Conservation (phyloP, 2,888 invertebrate species). For the Trachelus troglodyta region DNA sequence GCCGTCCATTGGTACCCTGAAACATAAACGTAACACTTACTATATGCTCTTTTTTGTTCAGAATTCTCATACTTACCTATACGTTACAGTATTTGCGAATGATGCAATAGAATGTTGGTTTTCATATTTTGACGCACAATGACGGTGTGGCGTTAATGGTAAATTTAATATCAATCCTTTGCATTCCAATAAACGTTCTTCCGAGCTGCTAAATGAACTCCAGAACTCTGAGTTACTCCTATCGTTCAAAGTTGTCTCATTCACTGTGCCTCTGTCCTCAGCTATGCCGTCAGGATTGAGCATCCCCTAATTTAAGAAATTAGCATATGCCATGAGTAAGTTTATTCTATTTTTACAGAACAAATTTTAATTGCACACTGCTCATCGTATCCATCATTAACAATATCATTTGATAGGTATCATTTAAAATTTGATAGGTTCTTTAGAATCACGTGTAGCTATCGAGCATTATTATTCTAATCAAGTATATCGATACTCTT, state of each 20-base stretch:
- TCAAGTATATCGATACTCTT: too few relatives aligned
- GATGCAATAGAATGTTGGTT: conserved; percentile 67
- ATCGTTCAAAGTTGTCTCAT: conserved; percentile 76
- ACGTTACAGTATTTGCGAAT: conserved; percentile 74
- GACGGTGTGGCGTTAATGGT: conserved; percentile 75
- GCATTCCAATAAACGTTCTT: conserved; percentile 80
- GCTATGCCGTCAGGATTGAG: conserved; percentile 74
- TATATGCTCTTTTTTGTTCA: too few relatives aligned
- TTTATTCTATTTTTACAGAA: too few relatives aligned
- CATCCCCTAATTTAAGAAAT: conserved; percentile 28
- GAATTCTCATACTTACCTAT: conserved; percentile 68
- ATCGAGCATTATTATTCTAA: too few relatives aligned
- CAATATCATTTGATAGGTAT: too few relatives aligned
- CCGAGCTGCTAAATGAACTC: conserved; percentile 85
- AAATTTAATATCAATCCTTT: conserved; percentile 79
- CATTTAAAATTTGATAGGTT: too few relatives aligned
- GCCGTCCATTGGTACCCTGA: conserved; percentile 78
- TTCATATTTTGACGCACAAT: conserved; percentile 69
- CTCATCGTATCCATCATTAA: too few relatives aligned
- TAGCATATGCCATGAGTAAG: too few relatives aligned
- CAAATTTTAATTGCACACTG: too few relatives aligned
- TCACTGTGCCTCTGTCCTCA: conserved; percentile 73
- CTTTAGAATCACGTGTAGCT: too few relatives aligned
- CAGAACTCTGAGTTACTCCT: conserved; percentile 83
- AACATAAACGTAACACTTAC: conserved; percentile 29